Percentiles rank a stretch among this genome's conserved stretches.
These are phyloP conservation scores for Sminthopsis crassicaudata DNA, from an alignment of 2,113 vertebrate genomes.

Conservation along the genomic window DNA sequence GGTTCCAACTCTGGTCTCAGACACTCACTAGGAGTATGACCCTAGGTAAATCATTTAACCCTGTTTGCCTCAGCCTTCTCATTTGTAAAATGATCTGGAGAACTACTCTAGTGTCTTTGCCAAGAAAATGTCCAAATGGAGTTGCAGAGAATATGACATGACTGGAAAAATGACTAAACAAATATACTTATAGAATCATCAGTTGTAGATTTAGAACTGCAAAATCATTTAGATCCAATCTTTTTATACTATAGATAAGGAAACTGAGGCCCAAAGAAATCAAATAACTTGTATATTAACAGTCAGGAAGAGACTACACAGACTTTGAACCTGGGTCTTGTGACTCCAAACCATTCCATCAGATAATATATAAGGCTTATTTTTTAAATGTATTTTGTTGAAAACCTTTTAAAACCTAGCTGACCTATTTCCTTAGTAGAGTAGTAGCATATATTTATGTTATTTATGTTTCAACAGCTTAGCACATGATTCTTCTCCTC, in stretches of 20 bases:
- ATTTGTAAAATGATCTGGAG: background rate
- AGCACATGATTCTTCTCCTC: background rate
- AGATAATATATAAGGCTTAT: background rate
- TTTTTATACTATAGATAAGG: background rate
- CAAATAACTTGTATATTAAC: background rate
- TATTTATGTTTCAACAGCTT: slow-evolving; percentile 24
- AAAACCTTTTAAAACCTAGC: background rate
- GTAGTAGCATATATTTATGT: background rate
- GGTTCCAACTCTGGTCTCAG: background rate
- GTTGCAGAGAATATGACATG: no score
- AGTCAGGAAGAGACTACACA: background rate
- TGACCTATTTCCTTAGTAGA: background rate
- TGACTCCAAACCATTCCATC: background rate
- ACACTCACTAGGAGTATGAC: background rate
- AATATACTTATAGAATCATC: background rate
- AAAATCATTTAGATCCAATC: background rate
- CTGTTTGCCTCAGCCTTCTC: background rate
- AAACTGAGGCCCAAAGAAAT: background rate
- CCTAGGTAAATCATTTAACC: background rate
- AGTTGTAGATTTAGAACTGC: background rate
- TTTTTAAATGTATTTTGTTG: background rate
- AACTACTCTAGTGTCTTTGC: background rate
- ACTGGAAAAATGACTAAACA: no score
- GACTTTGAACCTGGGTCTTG: background rate
- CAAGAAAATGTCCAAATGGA: background rate